Evolutionary conservation across 35 echinoderm and acorn worm genomes (phyloP).

Genomic region (Lytechinus variegatus): DNA sequence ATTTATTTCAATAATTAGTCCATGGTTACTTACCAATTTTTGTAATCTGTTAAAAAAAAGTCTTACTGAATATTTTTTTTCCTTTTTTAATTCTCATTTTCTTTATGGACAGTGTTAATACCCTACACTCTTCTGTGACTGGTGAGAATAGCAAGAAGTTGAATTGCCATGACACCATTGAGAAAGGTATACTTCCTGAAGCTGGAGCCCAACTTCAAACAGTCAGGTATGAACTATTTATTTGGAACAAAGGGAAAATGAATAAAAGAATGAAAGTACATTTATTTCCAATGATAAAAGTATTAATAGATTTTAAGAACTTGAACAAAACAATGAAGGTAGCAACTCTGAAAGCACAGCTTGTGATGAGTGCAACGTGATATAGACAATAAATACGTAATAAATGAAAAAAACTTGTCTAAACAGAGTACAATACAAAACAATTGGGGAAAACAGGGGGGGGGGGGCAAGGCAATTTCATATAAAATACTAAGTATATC

Average conservation of each 20-base stretch:
- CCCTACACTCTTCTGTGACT: neutral
- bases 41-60: too few species aligned
- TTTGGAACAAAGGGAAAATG: neutral
- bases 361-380: too few species aligned
- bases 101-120: neutral
- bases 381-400: too few species aligned
- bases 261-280: neutral
- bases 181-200: neutral
- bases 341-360: too few species aligned
- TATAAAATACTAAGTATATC: too few species aligned
- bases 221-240: neutral
- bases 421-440: too few species aligned
- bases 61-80: neutral
- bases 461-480: too few species aligned
- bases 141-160: neutral
- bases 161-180: neutral
- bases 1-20: neutral
- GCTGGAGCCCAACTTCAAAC: conserved; percentile 1
- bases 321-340: too few species aligned
- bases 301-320: too few species aligned
- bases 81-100: neutral
- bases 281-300: too few species aligned
- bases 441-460: too few species aligned
- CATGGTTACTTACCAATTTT: neutral
- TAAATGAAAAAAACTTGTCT: too few species aligned